Base-by-base conservation (phyloP, 2,113 vertebrate species). In the Ibidorhyncha struthersii region DNA sequence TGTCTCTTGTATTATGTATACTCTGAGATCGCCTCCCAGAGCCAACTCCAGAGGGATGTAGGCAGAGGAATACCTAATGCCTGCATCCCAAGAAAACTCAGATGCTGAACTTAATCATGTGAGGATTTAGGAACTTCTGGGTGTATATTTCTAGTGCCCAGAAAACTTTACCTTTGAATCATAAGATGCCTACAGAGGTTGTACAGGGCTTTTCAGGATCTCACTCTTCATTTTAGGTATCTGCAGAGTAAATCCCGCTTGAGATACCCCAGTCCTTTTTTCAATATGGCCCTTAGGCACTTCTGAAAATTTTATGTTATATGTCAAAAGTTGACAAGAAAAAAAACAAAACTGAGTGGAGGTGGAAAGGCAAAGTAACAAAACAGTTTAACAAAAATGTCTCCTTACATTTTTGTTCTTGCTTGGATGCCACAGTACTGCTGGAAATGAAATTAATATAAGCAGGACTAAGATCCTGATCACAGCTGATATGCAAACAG, bases 231-330 rank as follows among this genome's bases (percentile, higher is more conserved):
- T 55, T 69, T 32, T 32, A 76, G 27, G 25, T 69, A 58, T 56
- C 73, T 69, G 26, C 34, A 85, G 66, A 77, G 7, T 47, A 74
- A 94, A 38, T 87, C n/a, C 56, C 47, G 72, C 36, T 91, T 94
- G 65, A 93, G 29, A 74, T 71, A 87, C 43, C 12, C 84, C 45
- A 53, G 45, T 55, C 77, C 3, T 58, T 89, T 69, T 95, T 82
- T 74, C 40, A 63, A 56, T 71, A 76, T 49, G 62, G 47, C 43
- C 43, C 49, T 82, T 55, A 93, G 81, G 84, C 70, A 61, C 29
- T 90, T 84, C 38, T 91, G 78, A 95, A 94, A 93, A 89, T 85
- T 93, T 95, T 43, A 91, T 92, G 38, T 61, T 91, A 8, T 25
- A 25, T 55, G 69, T 81, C 93, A 93, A 79, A 90, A 91, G 32